These are phyloP conservation scores for Phalacrocorax brasilianus DNA, from an alignment of 2,113 vertebrate species.

Conservation along the genomic window DNA sequence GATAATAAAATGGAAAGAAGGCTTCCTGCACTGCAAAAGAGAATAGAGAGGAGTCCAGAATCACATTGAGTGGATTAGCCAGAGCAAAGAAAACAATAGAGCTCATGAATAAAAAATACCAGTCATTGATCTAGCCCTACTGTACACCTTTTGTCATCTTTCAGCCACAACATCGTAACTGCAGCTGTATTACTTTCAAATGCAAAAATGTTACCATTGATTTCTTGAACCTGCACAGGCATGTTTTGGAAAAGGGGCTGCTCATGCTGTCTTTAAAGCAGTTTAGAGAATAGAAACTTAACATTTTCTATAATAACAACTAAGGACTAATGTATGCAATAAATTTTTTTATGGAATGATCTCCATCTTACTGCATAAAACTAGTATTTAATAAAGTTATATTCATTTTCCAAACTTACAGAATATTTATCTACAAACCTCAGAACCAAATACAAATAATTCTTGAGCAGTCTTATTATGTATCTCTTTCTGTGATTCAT, in stretches of 20 bases:
- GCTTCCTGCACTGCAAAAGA: not conserved
- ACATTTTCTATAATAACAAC: not conserved
- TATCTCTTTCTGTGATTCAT: not conserved
- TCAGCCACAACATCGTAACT: not conserved
- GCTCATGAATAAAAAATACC: not conserved
- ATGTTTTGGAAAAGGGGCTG: not conserved
- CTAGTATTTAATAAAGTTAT: not conserved
- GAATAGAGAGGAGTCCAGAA: not conserved
- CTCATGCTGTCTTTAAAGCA: not conserved
- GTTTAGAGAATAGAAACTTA: not conserved
- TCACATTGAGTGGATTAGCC: not conserved
- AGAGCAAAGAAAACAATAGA: not conserved
- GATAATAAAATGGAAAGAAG: not conserved
- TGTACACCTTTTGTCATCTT: not conserved
- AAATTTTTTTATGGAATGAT: not conserved
- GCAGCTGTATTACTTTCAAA: not conserved
- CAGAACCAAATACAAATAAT: slow-evolving; percentile 26
- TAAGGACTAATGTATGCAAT: not conserved
- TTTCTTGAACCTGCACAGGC: not conserved
- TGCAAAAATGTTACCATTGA: not conserved
- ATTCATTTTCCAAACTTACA: not conserved
- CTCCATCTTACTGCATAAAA: not conserved
- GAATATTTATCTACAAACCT: not conserved
- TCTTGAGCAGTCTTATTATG: not conserved
- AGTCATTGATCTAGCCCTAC: not conserved